Evolutionary conservation across 2,888 invertebrate species (phyloP), one percentile per base, ranked within the genome.

Genomic region (Gymnocheta viridis): DNA sequence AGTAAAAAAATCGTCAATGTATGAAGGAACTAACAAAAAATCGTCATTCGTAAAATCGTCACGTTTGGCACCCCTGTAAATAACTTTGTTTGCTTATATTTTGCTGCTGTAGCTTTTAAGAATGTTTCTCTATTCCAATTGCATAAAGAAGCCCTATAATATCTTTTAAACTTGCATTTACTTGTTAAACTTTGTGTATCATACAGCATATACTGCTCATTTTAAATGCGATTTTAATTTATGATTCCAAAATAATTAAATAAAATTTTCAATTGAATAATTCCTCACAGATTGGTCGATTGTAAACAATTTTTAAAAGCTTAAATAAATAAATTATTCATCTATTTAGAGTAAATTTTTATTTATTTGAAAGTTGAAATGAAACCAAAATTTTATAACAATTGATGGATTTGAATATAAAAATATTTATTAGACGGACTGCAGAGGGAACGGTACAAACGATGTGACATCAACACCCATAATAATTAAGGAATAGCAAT

Each of bases 191-290:
- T 41, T 22, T 24, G 12, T 5, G 14, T 22, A 47, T 10, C 44
- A 54, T 14, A 47, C 24, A 38, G 32, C 17, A n/a, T n/a, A n/a
- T n/a, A n/a, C 54, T 78, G 24, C 49, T 82, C 14, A 35, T 14
- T 67, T 54, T 35, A 47, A 62, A 73, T 56, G 51, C 44, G 76
- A 69, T 78, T 82, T 82, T 76, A 82, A 82, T 82, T 82, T 78
- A 74, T 79, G 78, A 49, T 79, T 56, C n/a, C 49, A 79, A 38
- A 70, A 70, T 47, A 79, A 74, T 79, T 82, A 82, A 82, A 82
- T 82, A 79, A 70, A 67, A 38, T 4, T 58, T 44, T 49, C 66
- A 79, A 64, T 74, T 69, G 32, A 74, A 66, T 62, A 58, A 69
- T 64, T 56, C n/a, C 51, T 54, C 41, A 49, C 56, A 22, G 32